Percentiles rank a stretch among this genome's conserved stretches.
Conservation (phyloP, 1,140 invertebrate species). For the Hestina assimilis region DNA sequence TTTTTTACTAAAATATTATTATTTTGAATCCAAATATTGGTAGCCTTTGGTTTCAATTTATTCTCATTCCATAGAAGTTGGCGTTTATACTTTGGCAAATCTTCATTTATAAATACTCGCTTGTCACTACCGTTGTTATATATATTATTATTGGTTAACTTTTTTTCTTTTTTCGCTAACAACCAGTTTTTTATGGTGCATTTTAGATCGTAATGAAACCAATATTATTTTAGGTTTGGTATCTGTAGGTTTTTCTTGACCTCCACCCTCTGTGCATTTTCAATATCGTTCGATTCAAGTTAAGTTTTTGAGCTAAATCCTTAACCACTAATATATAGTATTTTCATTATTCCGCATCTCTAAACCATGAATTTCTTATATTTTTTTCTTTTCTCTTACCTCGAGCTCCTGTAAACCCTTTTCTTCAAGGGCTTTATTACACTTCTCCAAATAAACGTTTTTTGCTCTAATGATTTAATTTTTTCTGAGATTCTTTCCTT, state of each 20-base stretch:
- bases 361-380: slow-evolving; percentile 1
- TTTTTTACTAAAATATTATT: slow-evolving; percentile 28
- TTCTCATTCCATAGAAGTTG: slow-evolving; percentile 28
- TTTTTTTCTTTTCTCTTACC: slow-evolving; percentile 6
- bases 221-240: slow-evolving; percentile 1
- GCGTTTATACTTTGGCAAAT: slow-evolving; percentile 23
- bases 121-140: slow-evolving; percentile 13
- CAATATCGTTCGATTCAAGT: slow-evolving; percentile 1
- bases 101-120: slow-evolving; percentile 33
- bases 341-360: slow-evolving; percentile 2
- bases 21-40: too few species aligned
- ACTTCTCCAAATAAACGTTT: slow-evolving; percentile 13
- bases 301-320: slow-evolving; percentile 1
- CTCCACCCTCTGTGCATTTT: slow-evolving; percentile 9
- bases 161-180: slow-evolving; percentile 3
- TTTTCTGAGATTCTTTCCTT: slow-evolving; percentile 5
- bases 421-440: neutral
- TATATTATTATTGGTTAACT: slow-evolving; percentile 28
- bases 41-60: slow-evolving; percentile 18
- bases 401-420: slow-evolving; percentile 2
- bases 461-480: slow-evolving; percentile 9
- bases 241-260: neutral
- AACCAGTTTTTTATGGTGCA: slow-evolving; percentile 18
- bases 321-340: neutral
- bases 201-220: neutral